Evolutionary conservation across 2,888 invertebrate genomes (phyloP).

Genomic region (Crocallis elinguaria): DNA sequence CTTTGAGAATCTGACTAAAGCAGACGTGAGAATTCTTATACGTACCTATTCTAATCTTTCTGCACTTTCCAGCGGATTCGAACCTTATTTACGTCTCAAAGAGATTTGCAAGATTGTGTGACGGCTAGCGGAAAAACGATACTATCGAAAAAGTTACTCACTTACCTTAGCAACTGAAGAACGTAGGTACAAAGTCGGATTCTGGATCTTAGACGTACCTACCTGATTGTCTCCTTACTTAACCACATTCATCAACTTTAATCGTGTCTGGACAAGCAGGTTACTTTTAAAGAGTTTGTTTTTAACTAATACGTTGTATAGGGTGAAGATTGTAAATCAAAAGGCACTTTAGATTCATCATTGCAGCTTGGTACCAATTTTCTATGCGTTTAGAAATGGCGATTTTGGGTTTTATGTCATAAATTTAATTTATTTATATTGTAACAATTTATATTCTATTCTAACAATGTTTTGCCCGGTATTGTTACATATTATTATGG

Average conservation of each 20-base stretch:
- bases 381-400: too few relatives aligned
- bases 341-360: too few relatives aligned
- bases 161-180: conserved; percentile 18
- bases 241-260: neutral
- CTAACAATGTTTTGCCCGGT: too few relatives aligned
- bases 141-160: conserved; percentile 32
- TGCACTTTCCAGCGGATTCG: conserved; percentile 64
- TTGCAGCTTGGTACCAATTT: too few relatives aligned
- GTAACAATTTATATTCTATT: too few relatives aligned
- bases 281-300: neutral
- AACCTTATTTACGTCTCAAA: conserved; percentile 66
- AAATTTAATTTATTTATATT: too few relatives aligned
- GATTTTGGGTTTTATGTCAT: too few relatives aligned
- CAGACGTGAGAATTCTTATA: conserved; percentile 60
- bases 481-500: too few relatives aligned
- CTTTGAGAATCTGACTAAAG: conserved; percentile 60
- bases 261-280: neutral
- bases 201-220: too few relatives aligned
- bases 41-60: conserved; percentile 56
- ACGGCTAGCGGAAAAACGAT: conserved; percentile 58
- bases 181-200: neutral
- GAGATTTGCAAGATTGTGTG: conserved; percentile 48
- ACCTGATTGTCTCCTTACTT: conserved; percentile 21
- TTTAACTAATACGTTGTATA: too few relatives aligned
- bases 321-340: too few relatives aligned